Evolutionary conservation across 2,113 vertebrate genomes (phyloP).

Genomic region (Microtus ochrogaster): DNA sequence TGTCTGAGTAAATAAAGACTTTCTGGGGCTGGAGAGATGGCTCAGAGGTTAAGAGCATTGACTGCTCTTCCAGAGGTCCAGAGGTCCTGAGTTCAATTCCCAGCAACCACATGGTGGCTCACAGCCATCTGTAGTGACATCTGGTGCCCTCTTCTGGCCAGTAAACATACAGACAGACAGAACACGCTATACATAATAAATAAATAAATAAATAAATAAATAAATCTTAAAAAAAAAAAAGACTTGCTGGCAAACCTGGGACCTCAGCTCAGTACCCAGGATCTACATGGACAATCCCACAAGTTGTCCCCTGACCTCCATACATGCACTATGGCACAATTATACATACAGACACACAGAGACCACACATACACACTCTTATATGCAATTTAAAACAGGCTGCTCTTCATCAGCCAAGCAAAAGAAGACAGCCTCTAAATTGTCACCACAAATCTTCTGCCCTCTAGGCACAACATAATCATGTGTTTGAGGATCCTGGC

Average conservation of each 20-base stretch:
- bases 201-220: too few species aligned
- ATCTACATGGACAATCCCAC: not conserved
- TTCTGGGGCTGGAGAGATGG: too few species aligned
- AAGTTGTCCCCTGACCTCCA: not conserved
- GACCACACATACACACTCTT: not conserved
- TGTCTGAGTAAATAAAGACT: not conserved
- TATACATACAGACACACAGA: not conserved
- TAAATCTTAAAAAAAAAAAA: not conserved
- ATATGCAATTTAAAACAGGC: not conserved
- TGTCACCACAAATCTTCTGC: not conserved
- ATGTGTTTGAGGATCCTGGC: not conserved
- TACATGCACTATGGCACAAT: not conserved
- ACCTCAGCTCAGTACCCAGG: not conserved
- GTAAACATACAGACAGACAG: too few species aligned
- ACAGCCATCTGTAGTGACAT: too few species aligned
- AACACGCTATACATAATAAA: too few species aligned
- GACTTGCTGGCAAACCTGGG: not conserved
- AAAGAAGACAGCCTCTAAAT: not conserved
- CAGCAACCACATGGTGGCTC: too few species aligned
- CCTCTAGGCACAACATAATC: not conserved
- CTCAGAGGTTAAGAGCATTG: too few species aligned
- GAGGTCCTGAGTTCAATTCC: too few species aligned
- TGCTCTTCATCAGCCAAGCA: not conserved
- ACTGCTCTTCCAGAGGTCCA: too few species aligned
- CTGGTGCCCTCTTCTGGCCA: too few species aligned